phyloP scores from a whole-genome alignment of 2,888 invertebrate genomes.

The Dryomyza anilis region DNA sequence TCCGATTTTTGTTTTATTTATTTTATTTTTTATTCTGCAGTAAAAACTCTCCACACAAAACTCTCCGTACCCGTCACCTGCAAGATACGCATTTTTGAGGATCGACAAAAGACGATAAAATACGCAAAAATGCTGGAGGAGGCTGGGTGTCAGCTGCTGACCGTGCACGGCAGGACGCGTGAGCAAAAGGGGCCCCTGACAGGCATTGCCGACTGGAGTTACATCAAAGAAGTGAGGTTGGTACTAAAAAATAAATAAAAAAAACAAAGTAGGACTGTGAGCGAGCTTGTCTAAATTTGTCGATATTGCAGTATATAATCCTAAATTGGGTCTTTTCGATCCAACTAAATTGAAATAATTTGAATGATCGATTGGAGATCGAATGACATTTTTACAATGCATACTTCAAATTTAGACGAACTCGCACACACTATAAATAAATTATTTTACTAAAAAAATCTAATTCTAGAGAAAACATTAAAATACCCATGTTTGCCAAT shows the following conservation, averaged over 20 bases:
- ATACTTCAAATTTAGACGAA: not conserved
- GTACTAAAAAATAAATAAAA: slow-evolving; percentile 13
- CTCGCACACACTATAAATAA: not conserved
- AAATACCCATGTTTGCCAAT: slow-evolving; percentile 95
- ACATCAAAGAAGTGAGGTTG: slow-evolving; percentile 88
- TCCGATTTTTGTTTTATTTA: too few species aligned
- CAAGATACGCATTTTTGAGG: slow-evolving; percentile 91
- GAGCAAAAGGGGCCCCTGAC: slow-evolving; percentile 97
- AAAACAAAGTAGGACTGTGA: not conserved
- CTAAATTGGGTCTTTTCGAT: too few species aligned
- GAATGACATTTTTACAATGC: not conserved
- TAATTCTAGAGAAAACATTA: slow-evolving; percentile 72
- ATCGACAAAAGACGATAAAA: slow-evolving; percentile 80
- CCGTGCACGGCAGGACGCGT: slow-evolving; percentile 93
- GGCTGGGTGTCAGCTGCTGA: slow-evolving; percentile 90
- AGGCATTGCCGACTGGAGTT: slow-evolving; percentile 92
- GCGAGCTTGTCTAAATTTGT: not conserved
- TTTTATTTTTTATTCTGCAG: slow-evolving; percentile 46
- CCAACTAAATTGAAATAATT: too few species aligned
- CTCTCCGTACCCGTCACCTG: slow-evolving; percentile 92
- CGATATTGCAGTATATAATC: too few species aligned
- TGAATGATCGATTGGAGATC: not conserved
- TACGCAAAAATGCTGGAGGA: slow-evolving; percentile 94
- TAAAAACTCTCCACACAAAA: slow-evolving; percentile 71
- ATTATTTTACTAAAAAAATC: not conserved